Conservation (phyloP, 2,113 vertebrate genomes). For the Semnornis frantzii region DNA sequence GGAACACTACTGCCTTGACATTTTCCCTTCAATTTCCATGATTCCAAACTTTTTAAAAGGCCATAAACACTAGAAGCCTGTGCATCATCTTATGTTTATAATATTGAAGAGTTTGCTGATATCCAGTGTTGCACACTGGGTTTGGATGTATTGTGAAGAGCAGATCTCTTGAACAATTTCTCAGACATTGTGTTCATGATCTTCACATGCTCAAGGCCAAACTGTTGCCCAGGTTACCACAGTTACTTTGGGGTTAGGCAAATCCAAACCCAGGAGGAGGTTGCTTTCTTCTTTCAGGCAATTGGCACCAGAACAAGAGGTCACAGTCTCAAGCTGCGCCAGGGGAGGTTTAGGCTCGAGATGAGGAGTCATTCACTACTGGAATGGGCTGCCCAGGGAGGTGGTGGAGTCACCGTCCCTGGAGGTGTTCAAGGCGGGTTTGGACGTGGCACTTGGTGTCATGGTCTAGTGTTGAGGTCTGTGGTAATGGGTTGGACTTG, state of each 20-base stretch:
- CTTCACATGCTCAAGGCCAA: background rate
- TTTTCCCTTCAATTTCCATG: background rate
- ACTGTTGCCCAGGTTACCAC: background rate
- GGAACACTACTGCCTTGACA: background rate
- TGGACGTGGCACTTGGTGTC: too few species aligned
- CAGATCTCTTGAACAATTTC: background rate
- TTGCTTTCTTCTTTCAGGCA: too few species aligned
- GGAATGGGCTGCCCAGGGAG: too few species aligned
- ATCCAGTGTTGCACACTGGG: background rate
- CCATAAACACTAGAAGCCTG: background rate
- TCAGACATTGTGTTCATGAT: background rate
- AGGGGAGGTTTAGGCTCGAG: too few species aligned
- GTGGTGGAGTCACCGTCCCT: too few species aligned
- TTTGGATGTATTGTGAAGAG: background rate
- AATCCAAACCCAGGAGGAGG: too few species aligned
- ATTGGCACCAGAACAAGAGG: too few species aligned
- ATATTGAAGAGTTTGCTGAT: background rate
- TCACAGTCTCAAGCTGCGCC: too few species aligned
- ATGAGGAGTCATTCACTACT: too few species aligned
- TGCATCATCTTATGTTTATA: background rate
- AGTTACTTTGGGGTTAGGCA: background rate
- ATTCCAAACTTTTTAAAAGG: background rate
- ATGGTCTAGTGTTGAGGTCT: too few species aligned
- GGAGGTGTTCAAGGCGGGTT: too few species aligned
- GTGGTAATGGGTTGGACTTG: too few species aligned